Evolutionary conservation across 2,113 vertebrate genomes (phyloP), one percentile per base, ranked within the genome.

Genomic region (Choloepus hoffmanni): DNA sequence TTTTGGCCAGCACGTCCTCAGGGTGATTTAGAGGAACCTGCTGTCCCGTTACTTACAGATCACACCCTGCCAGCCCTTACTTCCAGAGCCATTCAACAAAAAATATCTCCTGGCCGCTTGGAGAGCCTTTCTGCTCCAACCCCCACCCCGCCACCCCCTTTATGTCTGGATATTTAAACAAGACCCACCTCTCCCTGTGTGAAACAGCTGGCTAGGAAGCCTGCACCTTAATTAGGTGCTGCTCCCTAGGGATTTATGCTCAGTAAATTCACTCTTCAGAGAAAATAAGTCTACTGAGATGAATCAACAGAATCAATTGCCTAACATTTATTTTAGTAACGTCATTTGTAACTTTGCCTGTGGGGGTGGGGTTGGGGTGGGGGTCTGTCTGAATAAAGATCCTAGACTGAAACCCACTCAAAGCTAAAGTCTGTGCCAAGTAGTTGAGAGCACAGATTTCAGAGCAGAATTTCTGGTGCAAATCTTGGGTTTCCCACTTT

Each of bases 131-230:
- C 45, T 33, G 2, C 72, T 78, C 43, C 36, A 43, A 1, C 16
- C 90, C 88, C 55, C 18, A 19, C 55, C 55, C 55, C 6, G 5
- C 19, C 55, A 36, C 45, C 62, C 74, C 28, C 94, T 96, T 84
- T 86, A 8, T 94, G 85, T 84, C 94, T 89, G 91, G 33, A 87
- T 97, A 96, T 96, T 98, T 97, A 96, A 97, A 98, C 97, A 97
- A 50, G 95, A 98, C 87, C 93, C 70, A 97, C 76, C 0, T 5
- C 90, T 94, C 84, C 95, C 76, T 0, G 65, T 73, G 79, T 96
- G 89, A 50, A 98, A 97, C 97, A 98, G 97, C 97, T 98, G 98
- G 94, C 92, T 96, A 78, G 93, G 92, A 98, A 98, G 97, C 58
- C 94, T 95, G 85, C 10, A 96, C 94, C 82, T 98, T 98, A 98